Evolutionary conservation across 2,797 vertebrate species (phyloP).

Genomic region (Sebastes alutus): DNA sequence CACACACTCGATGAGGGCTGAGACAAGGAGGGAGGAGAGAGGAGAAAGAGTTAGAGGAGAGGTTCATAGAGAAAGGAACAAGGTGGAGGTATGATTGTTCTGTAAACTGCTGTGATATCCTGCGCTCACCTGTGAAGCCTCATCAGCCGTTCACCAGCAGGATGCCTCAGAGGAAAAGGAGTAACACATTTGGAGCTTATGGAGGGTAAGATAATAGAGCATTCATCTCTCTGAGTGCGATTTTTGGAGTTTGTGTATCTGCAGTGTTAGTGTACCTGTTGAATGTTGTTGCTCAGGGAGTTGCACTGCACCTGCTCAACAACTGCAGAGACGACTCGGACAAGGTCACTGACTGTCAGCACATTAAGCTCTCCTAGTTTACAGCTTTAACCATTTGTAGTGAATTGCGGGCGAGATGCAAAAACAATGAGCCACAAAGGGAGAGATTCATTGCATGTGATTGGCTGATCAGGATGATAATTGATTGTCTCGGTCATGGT

Average conservation of each 20-base stretch:
- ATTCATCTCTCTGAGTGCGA: constrained; percentile 5
- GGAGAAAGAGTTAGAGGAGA: constrained; percentile 36
- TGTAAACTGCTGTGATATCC: constrained; percentile 15
- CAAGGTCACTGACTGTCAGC: constrained; percentile 36
- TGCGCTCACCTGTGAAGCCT: constrained; percentile 19
- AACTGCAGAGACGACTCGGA: constrained; percentile 14
- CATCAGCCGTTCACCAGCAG: constrained; percentile 47
- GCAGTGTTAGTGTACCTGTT: constrained; percentile 42
- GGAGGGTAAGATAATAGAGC: constrained; percentile 79
- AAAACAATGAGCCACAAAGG: constrained; percentile 3
- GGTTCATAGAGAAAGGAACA: neutral
- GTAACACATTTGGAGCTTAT: constrained; percentile 84
- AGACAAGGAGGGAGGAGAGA: constrained; percentile 51
- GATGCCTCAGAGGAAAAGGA: constrained; percentile 83
- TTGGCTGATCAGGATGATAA: neutral
- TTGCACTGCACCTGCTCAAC: constrained; percentile 36
- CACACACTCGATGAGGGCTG: constrained; percentile 48
- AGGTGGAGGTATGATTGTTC: constrained; percentile 10
- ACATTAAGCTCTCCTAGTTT: neutral
- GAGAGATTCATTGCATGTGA: neutral
- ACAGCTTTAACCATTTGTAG: neutral
- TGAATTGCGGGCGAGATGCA: neutral
- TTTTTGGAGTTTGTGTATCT: neutral
- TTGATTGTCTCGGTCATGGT: neutral
- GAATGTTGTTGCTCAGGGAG: constrained; percentile 29